Percentiles rank a stretch among this genome's conserved stretches.
These are phyloP conservation scores for Coregonus clupeaformis DNA, from an alignment of 2,113 vertebrate genomes.

Conservation along the genomic window DNA sequence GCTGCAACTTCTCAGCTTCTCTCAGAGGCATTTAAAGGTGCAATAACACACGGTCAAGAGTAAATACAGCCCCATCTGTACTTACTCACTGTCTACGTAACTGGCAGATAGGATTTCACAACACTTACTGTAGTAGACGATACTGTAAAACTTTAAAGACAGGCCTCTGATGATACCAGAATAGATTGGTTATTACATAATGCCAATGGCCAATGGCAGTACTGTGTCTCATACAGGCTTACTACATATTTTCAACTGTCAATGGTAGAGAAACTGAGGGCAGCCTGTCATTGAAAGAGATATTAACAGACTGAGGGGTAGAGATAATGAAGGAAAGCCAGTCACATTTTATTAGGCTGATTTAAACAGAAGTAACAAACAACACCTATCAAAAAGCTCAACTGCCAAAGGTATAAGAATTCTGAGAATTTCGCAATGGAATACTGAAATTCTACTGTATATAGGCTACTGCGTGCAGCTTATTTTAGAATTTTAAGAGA, in stretches of 20 bases:
- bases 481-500: background rate
- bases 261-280: background rate
- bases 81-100: conserved; percentile 9
- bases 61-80: conserved; percentile 36
- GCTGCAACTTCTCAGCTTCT: conserved; percentile 30
- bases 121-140: too few relatives aligned
- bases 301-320: too few relatives aligned
- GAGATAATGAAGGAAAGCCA: too few relatives aligned
- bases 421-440: background rate
- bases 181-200: too few relatives aligned
- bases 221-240: conserved; percentile 15
- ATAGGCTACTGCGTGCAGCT: too few relatives aligned
- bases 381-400: background rate
- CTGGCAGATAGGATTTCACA: conserved; percentile 1
- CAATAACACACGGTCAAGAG: conserved; percentile 31
- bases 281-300: background rate
- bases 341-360: background rate
- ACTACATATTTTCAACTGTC: conserved; percentile 26
- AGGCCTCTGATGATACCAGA: too few relatives aligned
- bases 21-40: conserved; percentile 49
- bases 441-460: background rate
- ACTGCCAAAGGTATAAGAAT: too few relatives aligned
- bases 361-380: background rate
- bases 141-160: too few relatives aligned
- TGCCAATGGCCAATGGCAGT: conserved; percentile 16